A percentile compares a stretch with the other conserved stretches of the same genome.
phyloP scores from a whole-genome alignment of 2,113 vertebrate genomes.

The Morphnarchus princeps region DNA sequence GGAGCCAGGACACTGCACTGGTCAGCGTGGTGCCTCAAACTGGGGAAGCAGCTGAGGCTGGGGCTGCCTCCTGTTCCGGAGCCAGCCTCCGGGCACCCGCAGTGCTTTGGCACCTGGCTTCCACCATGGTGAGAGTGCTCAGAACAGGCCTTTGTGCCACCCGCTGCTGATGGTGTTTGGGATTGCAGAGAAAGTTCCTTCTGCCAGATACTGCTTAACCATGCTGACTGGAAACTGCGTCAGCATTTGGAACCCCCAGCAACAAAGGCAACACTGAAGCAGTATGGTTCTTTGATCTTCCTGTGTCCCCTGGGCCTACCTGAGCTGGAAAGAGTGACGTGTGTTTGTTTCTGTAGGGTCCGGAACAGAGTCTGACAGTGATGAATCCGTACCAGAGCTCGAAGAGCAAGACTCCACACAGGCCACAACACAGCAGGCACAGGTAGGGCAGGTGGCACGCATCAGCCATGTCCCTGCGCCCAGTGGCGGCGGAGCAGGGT shows the following conservation, averaged over 20 bases:
- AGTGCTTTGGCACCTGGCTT: background rate
- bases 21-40: background rate
- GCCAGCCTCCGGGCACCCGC: fast-evolving
- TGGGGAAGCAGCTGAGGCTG: background rate
- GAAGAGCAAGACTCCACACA: conserved; percentile 97
- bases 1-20: background rate
- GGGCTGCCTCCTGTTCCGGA: fast-evolving
- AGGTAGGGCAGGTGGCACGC: conserved; percentile 62
- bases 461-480: fast-evolving
- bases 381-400: conserved; percentile 97
- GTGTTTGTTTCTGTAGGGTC: conserved; percentile 79
- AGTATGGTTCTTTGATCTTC: background rate
- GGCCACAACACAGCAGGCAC: conserved; percentile 93
- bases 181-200: background rate
- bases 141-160: background rate
- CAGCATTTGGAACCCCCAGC: background rate
- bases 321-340: background rate
- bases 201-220: background rate
- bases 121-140: fast-evolving
- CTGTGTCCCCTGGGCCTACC: background rate
- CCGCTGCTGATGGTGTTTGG: fast-evolving
- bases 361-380: conserved; percentile 97
- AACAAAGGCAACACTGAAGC: fast-evolving
- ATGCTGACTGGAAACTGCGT: background rate
- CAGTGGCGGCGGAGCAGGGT: fast-evolving